Percentiles rank a stretch among this genome's conserved stretches.
phyloP scores from a whole-genome alignment of 2,797 vertebrate genomes.

The Glossophaga mutica region DNA sequence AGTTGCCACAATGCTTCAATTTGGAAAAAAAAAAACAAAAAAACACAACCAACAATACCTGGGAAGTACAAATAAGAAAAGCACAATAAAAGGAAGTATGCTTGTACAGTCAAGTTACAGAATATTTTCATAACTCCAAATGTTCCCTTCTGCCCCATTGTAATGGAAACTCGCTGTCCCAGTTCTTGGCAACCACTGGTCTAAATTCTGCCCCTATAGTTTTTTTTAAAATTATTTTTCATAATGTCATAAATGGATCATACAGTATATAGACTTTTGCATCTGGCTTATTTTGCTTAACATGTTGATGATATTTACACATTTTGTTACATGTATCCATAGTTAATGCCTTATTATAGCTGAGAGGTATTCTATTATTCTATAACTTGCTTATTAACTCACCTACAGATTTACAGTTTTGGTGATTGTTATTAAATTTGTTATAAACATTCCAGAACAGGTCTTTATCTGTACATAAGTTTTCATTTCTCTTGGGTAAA shows the following conservation, averaged over 20 bases:
- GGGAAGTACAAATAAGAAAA: not conserved
- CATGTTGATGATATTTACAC: not conserved
- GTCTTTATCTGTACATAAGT: not conserved
- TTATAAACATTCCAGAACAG: slow-evolving; percentile 21
- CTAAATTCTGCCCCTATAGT: not conserved
- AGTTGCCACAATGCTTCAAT: not conserved
- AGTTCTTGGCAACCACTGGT: not conserved
- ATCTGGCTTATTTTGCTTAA: not conserved
- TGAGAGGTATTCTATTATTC: not conserved
- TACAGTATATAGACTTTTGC: not conserved
- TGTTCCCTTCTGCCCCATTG: not conserved
- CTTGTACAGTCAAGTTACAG: not conserved
- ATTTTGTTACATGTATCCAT: not conserved
- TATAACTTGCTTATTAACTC: not conserved
- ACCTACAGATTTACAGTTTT: not conserved
- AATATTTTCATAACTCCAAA: not conserved
- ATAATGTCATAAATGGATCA: not conserved
- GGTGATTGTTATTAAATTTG: not conserved
- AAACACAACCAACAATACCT: not conserved
- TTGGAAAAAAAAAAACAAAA: not conserved
- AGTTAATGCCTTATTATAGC: slow-evolving; percentile 15
- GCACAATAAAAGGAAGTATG: not conserved
- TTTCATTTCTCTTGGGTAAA: slow-evolving; percentile 31
- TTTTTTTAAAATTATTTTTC: slow-evolving; percentile 12
- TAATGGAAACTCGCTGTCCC: not conserved